phyloP scores from a whole-genome alignment of 2,113 vertebrate species.

The Halcyon malimbica region DNA sequence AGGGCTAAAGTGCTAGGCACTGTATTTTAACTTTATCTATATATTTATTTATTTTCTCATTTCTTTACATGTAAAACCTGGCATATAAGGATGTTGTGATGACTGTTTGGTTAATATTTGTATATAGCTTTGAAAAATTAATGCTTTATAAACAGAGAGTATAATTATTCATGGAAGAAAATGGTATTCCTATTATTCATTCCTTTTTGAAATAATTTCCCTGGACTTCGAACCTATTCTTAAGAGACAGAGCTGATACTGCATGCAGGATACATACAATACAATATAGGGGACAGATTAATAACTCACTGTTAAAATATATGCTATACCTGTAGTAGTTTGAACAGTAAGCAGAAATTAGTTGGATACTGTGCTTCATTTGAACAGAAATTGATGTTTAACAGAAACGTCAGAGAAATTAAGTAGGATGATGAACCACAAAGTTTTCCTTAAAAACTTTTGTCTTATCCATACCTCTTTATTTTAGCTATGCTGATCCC shows the following conservation, averaged over 20 bases:
- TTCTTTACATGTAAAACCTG: background rate
- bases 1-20: background rate
- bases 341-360: background rate
- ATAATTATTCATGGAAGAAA: slow-evolving; percentile 20
- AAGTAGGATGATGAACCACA: background rate
- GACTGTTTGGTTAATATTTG: background rate
- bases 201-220: background rate
- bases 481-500: slow-evolving; percentile 25
- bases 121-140: background rate
- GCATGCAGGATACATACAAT: background rate
- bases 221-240: background rate
- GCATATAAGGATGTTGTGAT: background rate
- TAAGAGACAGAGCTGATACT: background rate
- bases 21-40: background rate
- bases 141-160: background rate
- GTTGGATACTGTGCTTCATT: background rate
- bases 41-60: background rate
- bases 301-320: background rate
- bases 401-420: slow-evolving; percentile 24
- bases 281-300: background rate
- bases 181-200: background rate
- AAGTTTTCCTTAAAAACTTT: slow-evolving; percentile 28
- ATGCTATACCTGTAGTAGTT: background rate
- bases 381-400: slow-evolving; percentile 12
- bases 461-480: slow-evolving; percentile 12